Evolutionary conservation across 2,113 vertebrate genomes (phyloP).

Genomic region (Mesoclemmys tuberculata): DNA sequence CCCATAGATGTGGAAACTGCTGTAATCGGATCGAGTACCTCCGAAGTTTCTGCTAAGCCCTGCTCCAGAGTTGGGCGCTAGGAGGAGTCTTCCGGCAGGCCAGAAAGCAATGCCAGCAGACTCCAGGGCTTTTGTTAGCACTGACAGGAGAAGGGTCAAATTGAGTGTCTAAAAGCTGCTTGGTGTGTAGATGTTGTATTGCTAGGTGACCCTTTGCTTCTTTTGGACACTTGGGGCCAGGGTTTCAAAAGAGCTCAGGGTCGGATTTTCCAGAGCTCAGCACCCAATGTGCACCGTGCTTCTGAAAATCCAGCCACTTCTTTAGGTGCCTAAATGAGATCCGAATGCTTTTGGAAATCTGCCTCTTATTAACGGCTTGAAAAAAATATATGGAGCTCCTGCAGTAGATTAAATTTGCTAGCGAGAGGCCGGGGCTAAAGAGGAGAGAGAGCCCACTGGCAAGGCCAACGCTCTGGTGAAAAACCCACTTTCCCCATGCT

Average conservation of each 20-base stretch:
- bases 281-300: rapidly evolving
- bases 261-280: background rate
- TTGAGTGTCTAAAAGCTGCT: background rate
- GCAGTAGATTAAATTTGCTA: background rate
- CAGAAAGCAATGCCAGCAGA: background rate
- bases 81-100: background rate
- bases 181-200: rapidly evolving
- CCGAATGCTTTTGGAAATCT: background rate
- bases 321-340: background rate
- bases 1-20: background rate
- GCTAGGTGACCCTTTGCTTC: background rate
- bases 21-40: background rate
- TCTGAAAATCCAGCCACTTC: background rate
- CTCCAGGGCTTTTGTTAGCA: background rate
- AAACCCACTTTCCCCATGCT: rapidly evolving
- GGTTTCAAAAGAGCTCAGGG: background rate
- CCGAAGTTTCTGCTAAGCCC: background rate
- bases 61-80: background rate
- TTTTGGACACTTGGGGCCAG: background rate
- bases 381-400: background rate
- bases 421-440: background rate
- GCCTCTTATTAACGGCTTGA: background rate
- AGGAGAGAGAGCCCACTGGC: background rate
- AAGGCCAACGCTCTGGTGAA: background rate
- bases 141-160: background rate